phyloP scores from a whole-genome alignment of 2,113 vertebrate species.

The Turdus rufiventris region DNA sequence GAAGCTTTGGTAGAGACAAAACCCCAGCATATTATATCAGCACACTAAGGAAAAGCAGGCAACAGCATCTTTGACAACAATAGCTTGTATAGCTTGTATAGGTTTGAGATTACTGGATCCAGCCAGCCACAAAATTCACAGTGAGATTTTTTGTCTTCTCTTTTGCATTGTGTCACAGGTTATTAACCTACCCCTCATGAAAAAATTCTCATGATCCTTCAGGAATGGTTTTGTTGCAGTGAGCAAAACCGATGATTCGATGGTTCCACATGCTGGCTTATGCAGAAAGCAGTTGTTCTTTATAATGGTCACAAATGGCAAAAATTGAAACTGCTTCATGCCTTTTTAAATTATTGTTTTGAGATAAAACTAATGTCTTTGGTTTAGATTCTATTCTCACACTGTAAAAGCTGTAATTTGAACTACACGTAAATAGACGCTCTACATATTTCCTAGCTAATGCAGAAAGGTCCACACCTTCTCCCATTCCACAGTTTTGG shows the following conservation, averaged over 20 bases:
- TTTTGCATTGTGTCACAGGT: slow-evolving; percentile 32
- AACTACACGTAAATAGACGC: fast-evolving
- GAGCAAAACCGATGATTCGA: slow-evolving; percentile 23
- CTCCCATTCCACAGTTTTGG: neutral
- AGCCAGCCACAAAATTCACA: slow-evolving; percentile 28
- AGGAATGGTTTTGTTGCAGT: slow-evolving; percentile 10
- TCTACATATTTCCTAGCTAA: neutral
- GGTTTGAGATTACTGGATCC: slow-evolving; percentile 2
- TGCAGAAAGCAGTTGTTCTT: slow-evolving; percentile 22
- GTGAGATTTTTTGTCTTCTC: slow-evolving; percentile 27
- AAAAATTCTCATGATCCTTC: slow-evolving; percentile 30
- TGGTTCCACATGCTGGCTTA: neutral
- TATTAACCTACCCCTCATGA: slow-evolving; percentile 33
- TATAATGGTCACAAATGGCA: neutral
- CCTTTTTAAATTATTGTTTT: neutral
- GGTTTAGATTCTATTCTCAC: neutral
- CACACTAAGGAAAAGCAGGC: neutral
- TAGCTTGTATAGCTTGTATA: neutral
- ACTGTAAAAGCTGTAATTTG: neutral
- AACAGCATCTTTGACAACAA: neutral
- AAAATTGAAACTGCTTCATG: neutral
- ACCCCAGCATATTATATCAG: neutral
- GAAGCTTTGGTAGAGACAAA: neutral
- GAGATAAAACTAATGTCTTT: neutral
- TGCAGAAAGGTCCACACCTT: fast-evolving